Evolutionary conservation across 2,888 invertebrate species (phyloP).

Genomic region (Stratiomys singularior): DNA sequence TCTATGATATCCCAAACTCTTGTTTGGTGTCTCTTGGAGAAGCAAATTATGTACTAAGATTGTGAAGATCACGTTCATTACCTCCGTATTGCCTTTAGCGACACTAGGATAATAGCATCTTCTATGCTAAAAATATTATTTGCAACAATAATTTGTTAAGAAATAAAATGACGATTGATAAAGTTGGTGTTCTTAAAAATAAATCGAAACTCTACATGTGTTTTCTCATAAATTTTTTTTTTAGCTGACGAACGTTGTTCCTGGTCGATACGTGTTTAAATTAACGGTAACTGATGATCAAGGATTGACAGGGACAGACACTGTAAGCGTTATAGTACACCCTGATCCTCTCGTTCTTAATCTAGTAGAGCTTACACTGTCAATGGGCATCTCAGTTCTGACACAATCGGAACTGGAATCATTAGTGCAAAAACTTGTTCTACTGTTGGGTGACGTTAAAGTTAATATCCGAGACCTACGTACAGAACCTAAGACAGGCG

Average conservation of each 20-base stretch:
- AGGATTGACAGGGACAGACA: slow-evolving; percentile 83
- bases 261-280: slow-evolving; percentile 88
- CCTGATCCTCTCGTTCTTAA: slow-evolving; percentile 78
- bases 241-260: slow-evolving; percentile 83
- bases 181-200: too few species aligned
- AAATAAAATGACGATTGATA: too few species aligned
- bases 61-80: too few species aligned
- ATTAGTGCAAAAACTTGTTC: slow-evolving; percentile 80
- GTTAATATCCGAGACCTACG: slow-evolving; percentile 70
- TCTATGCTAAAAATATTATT: too few species aligned
- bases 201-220: too few species aligned
- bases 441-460: slow-evolving; percentile 79
- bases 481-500: slow-evolving; percentile 71
- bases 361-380: slow-evolving; percentile 83
- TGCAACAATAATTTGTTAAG: too few species aligned
- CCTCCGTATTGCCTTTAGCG: too few species aligned
- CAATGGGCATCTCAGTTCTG: slow-evolving; percentile 76
- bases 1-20: too few species aligned
- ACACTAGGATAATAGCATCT: too few species aligned
- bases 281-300: slow-evolving; percentile 92
- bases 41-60: too few species aligned
- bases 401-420: slow-evolving; percentile 73
- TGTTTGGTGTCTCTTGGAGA: too few species aligned
- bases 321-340: slow-evolving; percentile 85
- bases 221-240: background rate